Percentiles rank a stretch among this genome's conserved stretches.
Evolutionary conservation across 2,113 vertebrate genomes (phyloP).

Genomic region (Rhinopomastus cyanomelas): DNA sequence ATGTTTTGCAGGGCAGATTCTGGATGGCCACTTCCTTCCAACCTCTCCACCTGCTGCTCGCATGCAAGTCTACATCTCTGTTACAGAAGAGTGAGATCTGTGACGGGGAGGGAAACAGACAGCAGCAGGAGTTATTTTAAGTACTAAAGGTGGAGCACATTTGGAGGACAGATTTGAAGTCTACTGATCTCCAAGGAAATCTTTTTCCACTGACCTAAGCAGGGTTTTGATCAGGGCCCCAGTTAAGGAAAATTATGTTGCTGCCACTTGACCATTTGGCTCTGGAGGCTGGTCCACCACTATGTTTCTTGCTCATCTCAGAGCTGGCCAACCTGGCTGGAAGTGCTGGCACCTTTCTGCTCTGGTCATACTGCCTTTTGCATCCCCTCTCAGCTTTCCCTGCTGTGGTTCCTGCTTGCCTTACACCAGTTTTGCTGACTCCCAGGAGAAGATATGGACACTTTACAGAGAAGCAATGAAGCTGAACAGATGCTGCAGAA

Average conservation of each 20-base stretch:
- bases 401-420: background rate
- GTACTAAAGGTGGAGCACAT: background rate
- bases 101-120: background rate
- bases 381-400: background rate
- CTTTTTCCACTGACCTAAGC: background rate
- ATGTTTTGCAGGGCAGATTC: background rate
- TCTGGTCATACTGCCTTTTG: background rate
- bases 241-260: background rate
- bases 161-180: background rate
- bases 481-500: background rate
- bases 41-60: background rate
- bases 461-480: slow-evolving; percentile 1
- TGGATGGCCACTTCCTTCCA: background rate
- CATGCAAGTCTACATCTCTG: background rate
- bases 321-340: background rate
- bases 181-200: background rate
- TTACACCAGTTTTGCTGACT: background rate
- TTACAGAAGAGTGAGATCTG: background rate
- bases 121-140: background rate
- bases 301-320: fast-evolving
- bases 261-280: background rate
- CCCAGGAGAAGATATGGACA: background rate
- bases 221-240: background rate
- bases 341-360: background rate
- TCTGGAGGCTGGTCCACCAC: fast-evolving